Evolutionary conservation across 2,797 vertebrate genomes (phyloP).

Genomic region (Dicrostonyx torquatus): DNA sequence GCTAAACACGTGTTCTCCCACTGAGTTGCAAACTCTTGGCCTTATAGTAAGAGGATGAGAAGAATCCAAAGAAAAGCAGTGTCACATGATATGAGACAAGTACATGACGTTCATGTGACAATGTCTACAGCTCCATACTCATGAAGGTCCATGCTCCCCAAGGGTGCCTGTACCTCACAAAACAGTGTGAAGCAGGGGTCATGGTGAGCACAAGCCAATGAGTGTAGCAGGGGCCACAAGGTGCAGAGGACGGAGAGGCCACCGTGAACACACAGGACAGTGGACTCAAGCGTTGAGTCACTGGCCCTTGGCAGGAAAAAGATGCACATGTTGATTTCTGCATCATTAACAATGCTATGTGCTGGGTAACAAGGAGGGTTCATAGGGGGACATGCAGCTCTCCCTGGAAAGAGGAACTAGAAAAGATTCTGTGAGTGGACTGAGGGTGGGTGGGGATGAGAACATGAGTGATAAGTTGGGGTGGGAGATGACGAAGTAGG

Average conservation of each 20-base stretch:
- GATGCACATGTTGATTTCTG: too few relatives aligned
- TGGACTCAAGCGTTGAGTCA: background rate
- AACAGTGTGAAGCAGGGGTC: background rate
- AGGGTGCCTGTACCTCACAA: background rate
- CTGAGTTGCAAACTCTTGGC: background rate
- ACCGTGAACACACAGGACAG: background rate
- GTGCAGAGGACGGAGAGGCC: too few relatives aligned
- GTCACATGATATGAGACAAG: background rate
- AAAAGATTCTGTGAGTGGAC: background rate
- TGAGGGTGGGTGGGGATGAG: background rate
- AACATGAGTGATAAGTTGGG: background rate
- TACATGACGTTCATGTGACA: background rate
- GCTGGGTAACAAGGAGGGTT: background rate
- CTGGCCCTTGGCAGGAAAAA: background rate
- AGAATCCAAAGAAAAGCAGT: background rate
- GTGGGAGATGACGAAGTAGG: background rate
- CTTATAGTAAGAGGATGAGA: background rate
- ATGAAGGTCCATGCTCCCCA: background rate
- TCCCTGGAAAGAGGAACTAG: background rate
- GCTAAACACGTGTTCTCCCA: background rate
- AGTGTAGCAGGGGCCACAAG: background rate
- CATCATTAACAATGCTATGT: background rate
- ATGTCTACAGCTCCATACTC: background rate
- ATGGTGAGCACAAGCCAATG: too few relatives aligned
- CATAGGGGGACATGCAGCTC: background rate